Base-by-base conservation (phyloP, 2,888 invertebrate species). In the Kryphioiulus occultus region DNA sequence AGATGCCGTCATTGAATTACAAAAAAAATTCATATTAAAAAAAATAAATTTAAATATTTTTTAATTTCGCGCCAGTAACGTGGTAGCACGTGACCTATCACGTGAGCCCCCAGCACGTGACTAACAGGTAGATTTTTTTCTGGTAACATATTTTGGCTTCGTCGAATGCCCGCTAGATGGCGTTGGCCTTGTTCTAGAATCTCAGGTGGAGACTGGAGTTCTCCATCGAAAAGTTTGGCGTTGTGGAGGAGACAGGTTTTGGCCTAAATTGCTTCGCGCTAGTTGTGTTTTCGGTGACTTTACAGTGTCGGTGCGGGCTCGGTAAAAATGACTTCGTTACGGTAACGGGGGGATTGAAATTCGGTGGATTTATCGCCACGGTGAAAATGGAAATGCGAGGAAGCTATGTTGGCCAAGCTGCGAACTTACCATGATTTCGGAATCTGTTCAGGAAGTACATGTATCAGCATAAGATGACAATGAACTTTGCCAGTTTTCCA, bases 401-500 rank as follows among this genome's bases (percentile, higher is more conserved):
- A 68, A 19, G 68, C 26, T 68, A 68, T 68, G 68, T 68, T 68
- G 22, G 68, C 68, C 68, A n/a, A n/a, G n/a, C 68, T 26, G 68
- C 68, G n/a, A 68, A 68, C 26, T 68, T 68, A 68, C 10, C 26
- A 26, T 68, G 68, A 68, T 68, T 68, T 68, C 26, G 68, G 68
- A 68, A 68, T 68, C 22, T 26, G 68, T 68, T 68, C 68, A 68
- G 68, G 68, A 68, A 68, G 68, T 26, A n/a, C n/a, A n/a, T n/a
- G n/a, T n/a, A 68, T 68, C 68, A n/a, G 26, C 68, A 10, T 10
- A 26, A 68, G 68, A 68, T 26, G 68, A 68, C 68, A 68, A 68
- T 68, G 68, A 68, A 68, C 68, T 68, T 68, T 68, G 68, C 68
- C 68, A 68, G 68, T 68, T 68, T 68, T 68, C 68, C 68, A 68